phyloP scores from a whole-genome alignment of 2,797 vertebrate genomes.

The Neomorphus geoffroyi region DNA sequence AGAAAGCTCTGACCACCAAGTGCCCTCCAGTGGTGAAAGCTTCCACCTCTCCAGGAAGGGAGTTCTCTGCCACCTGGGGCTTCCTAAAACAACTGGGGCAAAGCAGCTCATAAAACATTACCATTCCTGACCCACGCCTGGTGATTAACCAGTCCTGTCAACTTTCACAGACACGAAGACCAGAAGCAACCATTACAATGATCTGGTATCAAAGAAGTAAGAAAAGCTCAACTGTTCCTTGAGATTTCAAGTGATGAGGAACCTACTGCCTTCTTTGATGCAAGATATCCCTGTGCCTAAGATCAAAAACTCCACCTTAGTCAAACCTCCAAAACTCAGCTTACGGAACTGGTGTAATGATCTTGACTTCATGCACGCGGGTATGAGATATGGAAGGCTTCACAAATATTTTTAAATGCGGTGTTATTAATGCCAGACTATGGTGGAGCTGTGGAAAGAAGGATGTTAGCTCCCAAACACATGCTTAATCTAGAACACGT shows the following conservation, averaged over 20 bases:
- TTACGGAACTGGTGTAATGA: not conserved
- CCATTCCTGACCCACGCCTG: not conserved
- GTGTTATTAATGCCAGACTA: slow-evolving; percentile 53
- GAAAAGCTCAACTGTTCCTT: not conserved
- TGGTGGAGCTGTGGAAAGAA: not conserved
- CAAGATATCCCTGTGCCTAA: not conserved
- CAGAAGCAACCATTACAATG: not conserved
- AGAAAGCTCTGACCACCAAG: not conserved
- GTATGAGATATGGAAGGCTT: slow-evolving; percentile 10
- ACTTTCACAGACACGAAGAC: not conserved
- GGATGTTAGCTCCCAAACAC: slow-evolving; percentile 54
- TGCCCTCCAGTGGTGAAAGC: not conserved
- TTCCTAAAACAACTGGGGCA: not conserved
- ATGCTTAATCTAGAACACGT: slow-evolving; percentile 65
- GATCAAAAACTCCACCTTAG: not conserved
- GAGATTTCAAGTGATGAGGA: not conserved
- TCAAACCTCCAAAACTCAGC: not conserved
- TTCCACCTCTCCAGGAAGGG: not conserved
- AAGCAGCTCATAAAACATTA: not conserved
- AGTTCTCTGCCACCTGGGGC: not conserved
- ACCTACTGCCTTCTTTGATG: not conserved
- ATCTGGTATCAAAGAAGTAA: not conserved
- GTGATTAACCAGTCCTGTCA: not conserved
- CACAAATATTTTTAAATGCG: not conserved
- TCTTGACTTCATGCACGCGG: not conserved